phyloP scores from a whole-genome alignment of 2,888 invertebrate genomes.

The Mechanitis mazaeus region DNA sequence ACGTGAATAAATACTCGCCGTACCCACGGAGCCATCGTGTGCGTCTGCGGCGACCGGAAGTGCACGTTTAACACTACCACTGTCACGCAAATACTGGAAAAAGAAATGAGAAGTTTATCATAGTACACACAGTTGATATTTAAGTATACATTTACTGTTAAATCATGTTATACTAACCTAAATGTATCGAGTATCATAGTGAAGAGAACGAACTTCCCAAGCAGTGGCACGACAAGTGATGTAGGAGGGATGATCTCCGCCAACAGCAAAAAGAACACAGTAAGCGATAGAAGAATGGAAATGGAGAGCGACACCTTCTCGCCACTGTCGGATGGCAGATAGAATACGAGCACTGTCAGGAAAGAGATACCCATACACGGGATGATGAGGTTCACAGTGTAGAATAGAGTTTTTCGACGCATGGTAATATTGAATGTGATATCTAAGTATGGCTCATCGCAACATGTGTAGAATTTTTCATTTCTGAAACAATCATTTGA shows the following conservation, averaged over 20 bases:
- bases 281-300: slow-evolving; percentile 94
- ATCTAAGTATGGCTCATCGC: slow-evolving; percentile 96
- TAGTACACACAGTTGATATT: no score
- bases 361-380: slow-evolving; percentile 98
- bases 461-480: slow-evolving; percentile 97
- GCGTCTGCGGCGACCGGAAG: slow-evolving; percentile 98
- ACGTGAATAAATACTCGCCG: slow-evolving; percentile 97
- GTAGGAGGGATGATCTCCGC: slow-evolving; percentile 82
- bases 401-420: slow-evolving; percentile 96
- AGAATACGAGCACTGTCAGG: slow-evolving; percentile 97
- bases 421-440: slow-evolving; percentile 98
- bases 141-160: background rate
- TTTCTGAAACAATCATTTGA: slow-evolving; percentile 76
- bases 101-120: background rate
- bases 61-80: slow-evolving; percentile 98
- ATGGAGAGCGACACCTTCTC: slow-evolving; percentile 99
- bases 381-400: slow-evolving; percentile 97
- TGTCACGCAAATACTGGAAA: slow-evolving; percentile 90
- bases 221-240: slow-evolving; percentile 92
- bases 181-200: slow-evolving; percentile 97
- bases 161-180: slow-evolving; percentile 77
- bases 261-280: slow-evolving; percentile 96
- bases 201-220: slow-evolving; percentile 96
- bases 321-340: slow-evolving; percentile 97
- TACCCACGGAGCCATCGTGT: slow-evolving; percentile 98